These are phyloP conservation scores for Morpho helenor DNA, from an alignment of 2,888 invertebrate genomes.

Conservation along the genomic window DNA sequence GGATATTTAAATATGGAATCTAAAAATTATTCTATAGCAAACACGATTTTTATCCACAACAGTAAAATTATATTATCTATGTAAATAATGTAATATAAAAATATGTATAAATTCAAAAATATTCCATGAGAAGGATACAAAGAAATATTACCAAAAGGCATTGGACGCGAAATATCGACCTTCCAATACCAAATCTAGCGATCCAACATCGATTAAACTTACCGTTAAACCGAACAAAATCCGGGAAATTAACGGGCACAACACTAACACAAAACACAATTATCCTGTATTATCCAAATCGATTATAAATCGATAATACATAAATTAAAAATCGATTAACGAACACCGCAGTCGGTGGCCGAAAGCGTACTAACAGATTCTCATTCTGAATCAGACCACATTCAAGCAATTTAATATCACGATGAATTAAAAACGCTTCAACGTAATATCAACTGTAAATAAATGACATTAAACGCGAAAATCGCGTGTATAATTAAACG, in stretches of 20 bases:
- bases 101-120: neutral
- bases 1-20: too few species aligned
- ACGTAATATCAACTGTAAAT: conserved; percentile 4
- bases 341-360: conserved; percentile 9
- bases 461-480: neutral
- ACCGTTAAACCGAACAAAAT: conserved; percentile 11
- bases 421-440: conserved; percentile 6
- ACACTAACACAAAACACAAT: conserved; percentile 16
- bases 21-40: too few species aligned
- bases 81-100: neutral
- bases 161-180: conserved; percentile 23
- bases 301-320: conserved; percentile 13
- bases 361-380: conserved; percentile 16
- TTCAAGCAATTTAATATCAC: conserved; percentile 9
- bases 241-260: conserved; percentile 12
- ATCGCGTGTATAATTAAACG: conserved; percentile 1
- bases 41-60: neutral
- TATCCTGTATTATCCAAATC: conserved; percentile 13
- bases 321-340: conserved; percentile 8
- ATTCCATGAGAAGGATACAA: conserved; percentile 15
- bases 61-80: neutral
- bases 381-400: conserved; percentile 16
- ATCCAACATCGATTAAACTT: conserved; percentile 10
- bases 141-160: conserved; percentile 13
- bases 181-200: conserved; percentile 18